Base-by-base conservation (phyloP, 1,140 invertebrate genomes). In the Periplaneta americana region DNA sequence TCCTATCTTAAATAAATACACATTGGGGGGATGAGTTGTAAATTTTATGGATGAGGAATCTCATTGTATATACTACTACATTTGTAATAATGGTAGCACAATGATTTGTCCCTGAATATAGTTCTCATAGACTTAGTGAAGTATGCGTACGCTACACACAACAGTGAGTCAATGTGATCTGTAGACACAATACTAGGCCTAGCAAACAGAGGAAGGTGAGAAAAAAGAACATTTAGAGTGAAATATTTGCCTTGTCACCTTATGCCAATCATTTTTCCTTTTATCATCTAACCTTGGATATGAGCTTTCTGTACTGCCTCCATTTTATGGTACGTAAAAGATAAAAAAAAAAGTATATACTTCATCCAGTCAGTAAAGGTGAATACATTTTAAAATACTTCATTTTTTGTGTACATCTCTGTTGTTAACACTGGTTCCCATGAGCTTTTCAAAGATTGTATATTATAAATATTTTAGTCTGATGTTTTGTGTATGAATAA, bases 221-320 rank as follows among this genome's bases (percentile, higher is more conserved):
- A 48, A 48, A 13, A 48, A 48, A 22, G 39, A 77, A 77, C n/a
- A 34, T 2, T 75, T 77, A 77, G 76, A 77, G n/a, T 35, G 76
- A 77, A 77, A 34, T 22, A 77, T 77, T 77, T 77, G 76, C 76
- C 76, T 77, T 77, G 76, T 35, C 76, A 77, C 22, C 76, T 77
- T 48, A n/a, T 48, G 76, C 35, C n/a, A 77, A 13, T 35, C 34
- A 35, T 77, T 35, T 77, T 77, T 77, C 33, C 35, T 77, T 77
- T 28, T 22, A 35, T 77, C 10, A 48, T 48, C 39, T 48, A 11
- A 75, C 35, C 34, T 35, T 37, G 76, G 34, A 77, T n/a, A 35
- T 34, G 76, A 77, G 32, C 33, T 77, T 34, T 35, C 76, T 34
- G 76, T 77, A 77, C 35, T 77, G 34, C 76, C 76, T 77, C 76